Conservation (phyloP, 2,888 invertebrate species). For the Athalia rosae region DNA sequence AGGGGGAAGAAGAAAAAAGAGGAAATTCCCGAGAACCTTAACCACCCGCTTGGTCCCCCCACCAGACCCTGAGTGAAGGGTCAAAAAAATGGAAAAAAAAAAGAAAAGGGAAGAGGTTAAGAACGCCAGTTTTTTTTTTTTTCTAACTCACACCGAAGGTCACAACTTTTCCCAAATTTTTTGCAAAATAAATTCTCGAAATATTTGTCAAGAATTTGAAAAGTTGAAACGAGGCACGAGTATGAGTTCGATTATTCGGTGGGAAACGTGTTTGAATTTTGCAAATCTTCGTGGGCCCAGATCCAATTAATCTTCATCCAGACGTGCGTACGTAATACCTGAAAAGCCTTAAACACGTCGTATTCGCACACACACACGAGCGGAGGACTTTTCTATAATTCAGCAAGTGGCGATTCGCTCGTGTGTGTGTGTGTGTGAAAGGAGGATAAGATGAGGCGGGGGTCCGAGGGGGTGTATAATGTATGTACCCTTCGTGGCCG, state of each 20-base stretch:
- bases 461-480: conserved; percentile 64
- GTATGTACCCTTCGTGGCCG: conserved; percentile 68
- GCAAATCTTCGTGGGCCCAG: too few relatives aligned
- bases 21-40: neutral
- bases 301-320: too few relatives aligned
- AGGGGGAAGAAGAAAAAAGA: neutral
- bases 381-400: conserved; percentile 35
- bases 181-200: too few relatives aligned
- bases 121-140: conserved; percentile 19
- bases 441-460: too few relatives aligned
- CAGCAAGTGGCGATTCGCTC: conserved; percentile 17
- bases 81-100: neutral
- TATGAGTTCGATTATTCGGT: too few relatives aligned
- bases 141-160: conserved; percentile 12
- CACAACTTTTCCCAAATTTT: too few relatives aligned
- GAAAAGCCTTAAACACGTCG: neutral
- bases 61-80: neutral
- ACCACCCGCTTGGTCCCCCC: neutral
- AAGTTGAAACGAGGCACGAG: too few relatives aligned
- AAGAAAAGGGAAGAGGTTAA: too few relatives aligned
- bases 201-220: too few relatives aligned
- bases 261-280: too few relatives aligned
- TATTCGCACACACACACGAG: neutral
- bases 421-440: neutral
- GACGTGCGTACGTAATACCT: too few relatives aligned